A percentile compares a stretch with the other conserved stretches of the same genome.
phyloP scores from a whole-genome alignment of 2,113 vertebrate genomes.

The Dicentrarchus labrax region DNA sequence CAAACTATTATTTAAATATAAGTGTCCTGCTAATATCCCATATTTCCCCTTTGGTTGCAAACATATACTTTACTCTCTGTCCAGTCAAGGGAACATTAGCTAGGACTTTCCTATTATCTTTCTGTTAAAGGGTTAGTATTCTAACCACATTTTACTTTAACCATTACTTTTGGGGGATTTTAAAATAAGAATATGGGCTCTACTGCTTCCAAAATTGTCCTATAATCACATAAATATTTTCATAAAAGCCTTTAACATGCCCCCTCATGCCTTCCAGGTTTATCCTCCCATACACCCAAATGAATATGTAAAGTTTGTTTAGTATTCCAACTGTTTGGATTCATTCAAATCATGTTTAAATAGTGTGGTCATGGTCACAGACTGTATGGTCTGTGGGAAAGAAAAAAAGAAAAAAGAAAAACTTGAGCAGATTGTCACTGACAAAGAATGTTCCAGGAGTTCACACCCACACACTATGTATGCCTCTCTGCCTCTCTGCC shows the following conservation, averaged over 20 bases:
- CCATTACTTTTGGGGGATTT: neutral
- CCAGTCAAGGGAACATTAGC: neutral
- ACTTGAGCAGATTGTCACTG: conserved; percentile 29
- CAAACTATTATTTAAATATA: neutral
- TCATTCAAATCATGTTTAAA: neutral
- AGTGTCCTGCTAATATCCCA: neutral
- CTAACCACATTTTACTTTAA: neutral
- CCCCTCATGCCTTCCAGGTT: neutral
- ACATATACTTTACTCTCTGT: neutral
- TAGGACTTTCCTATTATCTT: neutral
- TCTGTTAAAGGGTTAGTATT: too few relatives aligned
- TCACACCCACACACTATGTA: conserved; percentile 29
- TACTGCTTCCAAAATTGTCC: neutral
- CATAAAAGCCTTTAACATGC: neutral
- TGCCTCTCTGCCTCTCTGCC: neutral
- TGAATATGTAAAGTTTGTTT: neutral
- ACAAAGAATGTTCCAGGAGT: conserved; percentile 59
- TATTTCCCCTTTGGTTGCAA: neutral
- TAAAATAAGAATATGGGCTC: neutral
- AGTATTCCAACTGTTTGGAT: neutral
- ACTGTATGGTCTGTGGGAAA: too few relatives aligned
- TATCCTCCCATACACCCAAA: neutral
- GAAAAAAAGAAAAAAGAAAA: too few relatives aligned
- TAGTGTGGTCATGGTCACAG: neutral
- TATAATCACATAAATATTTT: neutral